Evolutionary conservation across 1,140 invertebrate genomes (phyloP), one percentile per base, ranked within the genome.

Genomic region (Drosophila guanche): DNA sequence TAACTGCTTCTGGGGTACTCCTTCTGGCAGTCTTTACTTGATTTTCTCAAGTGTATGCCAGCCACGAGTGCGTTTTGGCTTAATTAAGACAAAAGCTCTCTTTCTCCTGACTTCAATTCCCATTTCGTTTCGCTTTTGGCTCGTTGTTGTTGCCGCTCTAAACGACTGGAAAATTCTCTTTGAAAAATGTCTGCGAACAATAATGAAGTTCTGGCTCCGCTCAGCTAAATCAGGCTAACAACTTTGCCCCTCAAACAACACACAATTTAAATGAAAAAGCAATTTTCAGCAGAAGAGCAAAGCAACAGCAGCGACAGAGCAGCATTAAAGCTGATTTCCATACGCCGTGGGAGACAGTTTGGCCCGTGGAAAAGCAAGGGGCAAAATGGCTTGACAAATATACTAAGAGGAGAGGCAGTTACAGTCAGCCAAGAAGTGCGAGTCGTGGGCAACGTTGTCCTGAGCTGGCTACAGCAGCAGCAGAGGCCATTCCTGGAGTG

Each of bases 291-390:
- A 42, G n/a, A 27, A 46, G 50, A 40, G 45, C 45, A 56, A 50
- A 55, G 41, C 62, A 22, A 46, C n/a, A 65, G 61, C 54, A 45
- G 56, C 47, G 46, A 52, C 47, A 55, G 53, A 48, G 42, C 52
- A 63, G 55, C 83, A 86, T 86, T 88, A 78, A 86, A 88, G 81
- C 81, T 88, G 77, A 86, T 86, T 88, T 86, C 77, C 81, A 86
- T 86, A 88, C 59, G 78, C 48, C 77, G 56, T 73, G 71, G 58
- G 59, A 52, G 72, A 58, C 55, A 63, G 67, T 42, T 7, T 43
- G 12, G 22, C 4, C 10, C 14, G 25, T 22, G 20, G 57, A 27
- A 23, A 22, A 43, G 27, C 47, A 48, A n/a, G 22, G 12, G 8
- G 47, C 43, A 57, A 76, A 79, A 76, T 68, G 72, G 63, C 67